Percentiles rank a stretch among this genome's conserved stretches.
Evolutionary conservation across 2,888 invertebrate species (phyloP).

Genomic region (Bedellia somnulentella): DNA sequence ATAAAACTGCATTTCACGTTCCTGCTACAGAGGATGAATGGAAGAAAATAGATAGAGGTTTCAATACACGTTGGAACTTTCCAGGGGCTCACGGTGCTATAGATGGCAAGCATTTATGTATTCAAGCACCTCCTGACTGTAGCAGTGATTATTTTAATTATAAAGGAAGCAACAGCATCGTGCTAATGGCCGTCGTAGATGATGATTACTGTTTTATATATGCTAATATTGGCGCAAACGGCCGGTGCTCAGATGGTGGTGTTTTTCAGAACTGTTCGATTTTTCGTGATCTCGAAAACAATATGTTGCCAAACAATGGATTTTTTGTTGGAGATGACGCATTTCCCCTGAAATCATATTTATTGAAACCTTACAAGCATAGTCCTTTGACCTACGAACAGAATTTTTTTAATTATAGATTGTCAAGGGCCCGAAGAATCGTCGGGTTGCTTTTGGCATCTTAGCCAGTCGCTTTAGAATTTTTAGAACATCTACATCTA

Average conservation of each 20-base stretch:
- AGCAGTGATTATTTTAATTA: conserved; percentile 7
- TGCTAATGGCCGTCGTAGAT: conserved; percentile 8
- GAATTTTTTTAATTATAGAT: conserved; percentile 10
- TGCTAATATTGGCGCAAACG: conserved; percentile 3
- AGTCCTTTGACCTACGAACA: conserved; percentile 5
- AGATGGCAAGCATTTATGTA: no score
- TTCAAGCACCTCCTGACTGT: conserved; percentile 8
- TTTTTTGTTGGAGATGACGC: conserved; percentile 9
- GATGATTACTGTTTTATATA: conserved; percentile 8
- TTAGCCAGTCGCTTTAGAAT: conserved; percentile 10
- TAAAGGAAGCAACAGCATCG: conserved; percentile 9
- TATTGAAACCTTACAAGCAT: conserved; percentile 10
- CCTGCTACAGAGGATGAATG: conserved; percentile 5
- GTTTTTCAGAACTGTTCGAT: conserved; percentile 8
- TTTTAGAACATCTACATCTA: conserved; percentile 8
- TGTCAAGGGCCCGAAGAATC: conserved; percentile 9
- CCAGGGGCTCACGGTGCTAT: conserved; percentile 6
- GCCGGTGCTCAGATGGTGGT: conserved; percentile 8
- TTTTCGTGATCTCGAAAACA: conserved; percentile 8
- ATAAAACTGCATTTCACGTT: conserved; percentile 6
- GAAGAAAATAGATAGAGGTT: conserved; percentile 6
- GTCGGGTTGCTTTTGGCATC: conserved; percentile 10
- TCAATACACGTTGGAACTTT: conserved; percentile 7
- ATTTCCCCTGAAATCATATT: conserved; percentile 10
- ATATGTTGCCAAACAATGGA: conserved; percentile 9